Evolutionary conservation across 2,797 vertebrate genomes (phyloP).

Genomic region (Fringilla coelebs): DNA sequence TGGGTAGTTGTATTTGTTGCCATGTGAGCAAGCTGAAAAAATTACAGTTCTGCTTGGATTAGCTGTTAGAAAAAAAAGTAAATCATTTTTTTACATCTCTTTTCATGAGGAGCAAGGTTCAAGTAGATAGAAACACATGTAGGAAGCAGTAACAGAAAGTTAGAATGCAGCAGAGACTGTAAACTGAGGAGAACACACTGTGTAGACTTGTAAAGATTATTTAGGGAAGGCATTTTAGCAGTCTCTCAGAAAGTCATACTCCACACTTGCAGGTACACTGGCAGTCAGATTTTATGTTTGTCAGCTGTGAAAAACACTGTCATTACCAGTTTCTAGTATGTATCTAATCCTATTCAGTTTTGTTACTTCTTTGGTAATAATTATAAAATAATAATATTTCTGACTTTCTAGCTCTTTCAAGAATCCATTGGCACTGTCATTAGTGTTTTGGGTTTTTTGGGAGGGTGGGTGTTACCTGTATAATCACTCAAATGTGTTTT

Average conservation of each 20-base stretch:
- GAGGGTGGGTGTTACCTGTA: fast-evolving
- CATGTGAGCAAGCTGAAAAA: not conserved
- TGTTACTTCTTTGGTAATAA: not conserved
- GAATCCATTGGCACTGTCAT: fast-evolving
- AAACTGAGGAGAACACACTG: not conserved
- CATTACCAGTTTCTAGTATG: not conserved
- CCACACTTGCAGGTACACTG: not conserved
- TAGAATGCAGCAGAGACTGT: not conserved
- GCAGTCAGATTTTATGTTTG: not conserved
- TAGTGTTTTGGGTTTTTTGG: not conserved
- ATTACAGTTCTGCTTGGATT: not conserved
- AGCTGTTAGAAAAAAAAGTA: not conserved
- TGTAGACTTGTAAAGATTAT: not conserved
- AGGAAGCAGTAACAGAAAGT: not conserved
- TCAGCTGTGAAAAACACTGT: not conserved
- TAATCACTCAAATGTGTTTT: not conserved
- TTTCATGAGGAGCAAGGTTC: not conserved
- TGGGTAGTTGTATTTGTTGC: not conserved
- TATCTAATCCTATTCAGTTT: not conserved
- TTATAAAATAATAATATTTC: not conserved
- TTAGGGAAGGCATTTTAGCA: not conserved
- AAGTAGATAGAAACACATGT: not conserved
- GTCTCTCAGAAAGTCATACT: not conserved
- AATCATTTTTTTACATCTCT: not conserved
- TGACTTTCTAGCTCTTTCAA: not conserved